Percentiles rank a stretch among this genome's conserved stretches.
Conservation (phyloP, 2,888 invertebrate species). For the Athalia cordata region DNA sequence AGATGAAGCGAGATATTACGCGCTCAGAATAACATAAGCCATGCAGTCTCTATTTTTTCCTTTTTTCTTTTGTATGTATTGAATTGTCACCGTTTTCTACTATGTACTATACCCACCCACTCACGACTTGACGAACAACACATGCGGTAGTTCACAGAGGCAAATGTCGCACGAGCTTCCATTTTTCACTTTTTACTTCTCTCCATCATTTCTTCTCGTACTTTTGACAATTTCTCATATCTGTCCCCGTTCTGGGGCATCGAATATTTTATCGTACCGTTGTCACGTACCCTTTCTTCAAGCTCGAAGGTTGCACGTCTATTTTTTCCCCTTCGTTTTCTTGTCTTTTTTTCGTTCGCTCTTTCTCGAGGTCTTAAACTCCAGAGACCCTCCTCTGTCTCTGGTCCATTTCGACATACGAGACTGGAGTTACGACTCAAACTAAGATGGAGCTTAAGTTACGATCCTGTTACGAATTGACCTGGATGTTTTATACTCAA, state of each 20-base stretch:
- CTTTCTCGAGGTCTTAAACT: not conserved
- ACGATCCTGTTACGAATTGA: not conserved
- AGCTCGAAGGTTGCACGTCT: constrained; percentile 6
- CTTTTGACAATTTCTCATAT: not conserved
- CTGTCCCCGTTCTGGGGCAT: not conserved
- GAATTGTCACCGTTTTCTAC: not conserved
- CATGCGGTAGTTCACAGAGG: too few relatives aligned
- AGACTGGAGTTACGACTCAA: constrained; percentile 1
- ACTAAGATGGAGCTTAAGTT: constrained; percentile 2
- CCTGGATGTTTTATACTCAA: too few relatives aligned
- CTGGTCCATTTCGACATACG: not conserved
- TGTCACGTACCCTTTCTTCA: not conserved
- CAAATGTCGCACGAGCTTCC: too few relatives aligned
- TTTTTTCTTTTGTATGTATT: not conserved
- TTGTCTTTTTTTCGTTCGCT: too few relatives aligned
- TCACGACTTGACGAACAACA: too few relatives aligned
- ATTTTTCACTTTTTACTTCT: too few relatives aligned
- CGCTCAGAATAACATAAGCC: constrained; percentile 7
- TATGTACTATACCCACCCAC: too few relatives aligned
- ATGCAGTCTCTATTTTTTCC: not conserved
- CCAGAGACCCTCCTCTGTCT: not conserved
- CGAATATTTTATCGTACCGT: not conserved
- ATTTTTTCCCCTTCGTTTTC: too few relatives aligned
- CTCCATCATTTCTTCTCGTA: not conserved
- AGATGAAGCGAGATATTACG: constrained; percentile 10